Evolutionary conservation across 2,797 vertebrate genomes (phyloP).

Genomic region (Babyrousa celebensis): DNA sequence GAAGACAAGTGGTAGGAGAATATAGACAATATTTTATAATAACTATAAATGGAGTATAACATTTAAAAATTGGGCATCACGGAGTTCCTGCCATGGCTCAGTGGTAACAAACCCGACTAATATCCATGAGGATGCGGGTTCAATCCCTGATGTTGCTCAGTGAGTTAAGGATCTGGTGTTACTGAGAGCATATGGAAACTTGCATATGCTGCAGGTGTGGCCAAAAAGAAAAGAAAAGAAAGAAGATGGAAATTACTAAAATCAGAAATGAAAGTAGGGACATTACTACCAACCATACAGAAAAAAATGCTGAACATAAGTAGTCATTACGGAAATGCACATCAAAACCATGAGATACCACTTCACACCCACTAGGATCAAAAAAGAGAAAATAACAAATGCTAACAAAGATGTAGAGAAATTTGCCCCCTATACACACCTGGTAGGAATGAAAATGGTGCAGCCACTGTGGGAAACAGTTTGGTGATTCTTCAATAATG

Average conservation of each 20-base stretch:
- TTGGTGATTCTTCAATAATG: neutral
- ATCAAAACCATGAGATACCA: constrained; percentile 42
- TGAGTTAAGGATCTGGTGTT: no score
- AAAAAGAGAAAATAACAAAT: neutral
- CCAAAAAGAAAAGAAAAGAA: no score
- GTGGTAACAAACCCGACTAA: no score
- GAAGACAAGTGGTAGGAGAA: no score
- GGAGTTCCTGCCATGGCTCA: no score
- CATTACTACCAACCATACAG: neutral
- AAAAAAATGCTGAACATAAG: constrained; percentile 32
- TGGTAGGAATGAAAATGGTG: neutral
- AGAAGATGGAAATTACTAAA: constrained; percentile 33
- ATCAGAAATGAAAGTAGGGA: constrained; percentile 32
- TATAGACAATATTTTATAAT: no score
- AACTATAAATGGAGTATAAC: no score
- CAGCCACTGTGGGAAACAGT: neutral
- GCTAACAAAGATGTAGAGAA: neutral
- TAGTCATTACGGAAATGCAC: constrained; percentile 6
- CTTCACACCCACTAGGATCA: neutral
- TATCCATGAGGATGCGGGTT: no score
- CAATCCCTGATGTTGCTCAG: no score
- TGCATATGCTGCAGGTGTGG: no score
- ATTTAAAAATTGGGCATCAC: no score
- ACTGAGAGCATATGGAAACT: no score
- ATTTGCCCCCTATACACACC: neutral